Base-by-base conservation (phyloP, 2,113 vertebrate genomes). In the Sebastes fasciatus region DNA sequence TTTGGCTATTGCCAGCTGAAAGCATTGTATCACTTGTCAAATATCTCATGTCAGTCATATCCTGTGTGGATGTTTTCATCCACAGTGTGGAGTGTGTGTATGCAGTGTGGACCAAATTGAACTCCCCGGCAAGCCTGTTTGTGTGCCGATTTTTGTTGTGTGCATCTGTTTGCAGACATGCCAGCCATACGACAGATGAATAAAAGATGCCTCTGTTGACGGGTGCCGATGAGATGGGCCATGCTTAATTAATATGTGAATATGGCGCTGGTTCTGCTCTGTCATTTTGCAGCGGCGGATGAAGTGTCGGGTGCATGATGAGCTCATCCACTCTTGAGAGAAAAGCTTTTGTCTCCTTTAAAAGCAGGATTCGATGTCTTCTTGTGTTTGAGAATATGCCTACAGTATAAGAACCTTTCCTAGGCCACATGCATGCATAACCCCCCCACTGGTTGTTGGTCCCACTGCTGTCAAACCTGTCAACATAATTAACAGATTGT, bases 201-300 rank as follows among this genome's bases (percentile, higher is more conserved):
- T 92, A 85, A 93, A 91, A 88, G 75, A 93, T 93, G 76, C 70
- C 58, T 58, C 63, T 57, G 77, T 58, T 86, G 90, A 89, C 10
- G 76, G 77, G 34, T 71, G 79, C 81, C 45, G 19, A 87, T 45
- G 83, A 83, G 82, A 89, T 11, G 69, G 82, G 70, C 70, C 85
- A 88, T 88, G 80, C 88, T 79, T 91, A 93, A 88, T 93, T 93
- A 88, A 93, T 89, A 79, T 26, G 51, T 70, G 85, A 82, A 89
- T 87, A 65, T 52, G 55, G 62, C 19, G 0, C 62, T 45, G 84
- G 40, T 66, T 74, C 70, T 63, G 78, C 82, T 26, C 55, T 51
- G 68, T 65, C 43, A 21, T 68, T 80, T 43, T 63, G 68, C 52
- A 43, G 71, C 21, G 43, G 64, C 72, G 63, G 84, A 83, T 19